phyloP scores from a whole-genome alignment of 2,888 invertebrate genomes.

The Cataglyphis cursor region DNA sequence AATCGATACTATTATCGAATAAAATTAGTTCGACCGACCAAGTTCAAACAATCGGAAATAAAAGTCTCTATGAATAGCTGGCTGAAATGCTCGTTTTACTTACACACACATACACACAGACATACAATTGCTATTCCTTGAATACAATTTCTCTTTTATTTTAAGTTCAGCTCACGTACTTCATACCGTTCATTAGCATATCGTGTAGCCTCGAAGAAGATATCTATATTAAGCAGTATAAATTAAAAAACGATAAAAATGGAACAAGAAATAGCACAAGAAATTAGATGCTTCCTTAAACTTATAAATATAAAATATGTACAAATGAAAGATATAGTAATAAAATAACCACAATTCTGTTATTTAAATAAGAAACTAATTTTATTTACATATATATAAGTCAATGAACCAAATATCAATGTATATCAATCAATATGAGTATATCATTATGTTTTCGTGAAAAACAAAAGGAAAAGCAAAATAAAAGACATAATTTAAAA shows the following conservation, averaged over 20 bases:
- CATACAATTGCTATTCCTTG: constrained; percentile 47
- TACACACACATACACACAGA: neutral
- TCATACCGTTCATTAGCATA: constrained; percentile 49
- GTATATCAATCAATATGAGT: no score
- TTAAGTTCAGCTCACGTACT: constrained; percentile 67
- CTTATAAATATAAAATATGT: no score
- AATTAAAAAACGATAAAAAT: neutral
- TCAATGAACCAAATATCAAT: no score
- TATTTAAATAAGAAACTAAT: no score
- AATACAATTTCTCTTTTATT: constrained; percentile 62
- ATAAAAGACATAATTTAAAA: no score
- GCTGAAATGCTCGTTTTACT: constrained; percentile 32
- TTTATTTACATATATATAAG: no score
- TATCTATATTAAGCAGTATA: neutral
- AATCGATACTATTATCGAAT: neutral
- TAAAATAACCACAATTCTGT: no score
- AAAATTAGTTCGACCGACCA: neutral
- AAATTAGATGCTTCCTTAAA: neutral
- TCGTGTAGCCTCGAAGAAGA: constrained; percentile 27
- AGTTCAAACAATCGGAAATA: constrained; percentile 51
- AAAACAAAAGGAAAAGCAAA: no score
- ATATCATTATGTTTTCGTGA: no score
- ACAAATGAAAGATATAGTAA: no score
- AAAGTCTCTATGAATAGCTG: constrained; percentile 14
- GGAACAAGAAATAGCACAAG: neutral